A percentile compares a stretch with the other conserved stretches of the same genome.
Evolutionary conservation across 2,888 invertebrate species (phyloP).

Genomic region (Mactromeris polynyma): DNA sequence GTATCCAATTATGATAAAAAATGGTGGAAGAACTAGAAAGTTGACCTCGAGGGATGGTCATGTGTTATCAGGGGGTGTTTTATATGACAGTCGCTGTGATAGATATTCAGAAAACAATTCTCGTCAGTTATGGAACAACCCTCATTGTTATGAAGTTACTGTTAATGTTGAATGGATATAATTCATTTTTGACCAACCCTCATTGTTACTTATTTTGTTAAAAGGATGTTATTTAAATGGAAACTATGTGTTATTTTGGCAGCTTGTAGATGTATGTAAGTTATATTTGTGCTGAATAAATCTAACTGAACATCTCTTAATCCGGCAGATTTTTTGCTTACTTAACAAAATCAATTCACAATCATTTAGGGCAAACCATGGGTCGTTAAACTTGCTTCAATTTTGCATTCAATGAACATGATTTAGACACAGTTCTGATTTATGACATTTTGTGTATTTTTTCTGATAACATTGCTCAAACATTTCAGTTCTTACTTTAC

Average conservation of each 20-base stretch:
- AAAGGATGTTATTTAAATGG: not conserved
- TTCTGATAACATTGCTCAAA: too few species aligned
- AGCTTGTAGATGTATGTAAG: not conserved
- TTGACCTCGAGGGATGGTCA: constrained; percentile 11
- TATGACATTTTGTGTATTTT: too few species aligned
- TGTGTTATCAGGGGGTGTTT: constrained; percentile 13
- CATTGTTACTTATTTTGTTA: not conserved
- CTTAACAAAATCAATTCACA: too few species aligned
- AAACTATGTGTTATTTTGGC: not conserved
- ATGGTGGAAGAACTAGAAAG: constrained; percentile 19
- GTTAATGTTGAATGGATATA: constrained; percentile 75
- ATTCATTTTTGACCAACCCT: not conserved
- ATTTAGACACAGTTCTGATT: too few species aligned
- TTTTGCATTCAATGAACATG: too few species aligned
- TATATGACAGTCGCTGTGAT: constrained; percentile 17
- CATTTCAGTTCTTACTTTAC: too few species aligned
- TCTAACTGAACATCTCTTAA: too few species aligned
- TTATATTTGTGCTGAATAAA: too few species aligned
- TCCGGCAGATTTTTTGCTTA: too few species aligned
- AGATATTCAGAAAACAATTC: not conserved
- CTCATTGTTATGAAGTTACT: constrained; percentile 69
- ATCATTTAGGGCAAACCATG: too few species aligned
- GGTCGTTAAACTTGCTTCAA: too few species aligned
- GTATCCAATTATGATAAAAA: constrained; percentile 32
- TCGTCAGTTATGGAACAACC: constrained; percentile 34